Conservation (phyloP, 1,140 invertebrate species). For the Octopus sinensis region DNA sequence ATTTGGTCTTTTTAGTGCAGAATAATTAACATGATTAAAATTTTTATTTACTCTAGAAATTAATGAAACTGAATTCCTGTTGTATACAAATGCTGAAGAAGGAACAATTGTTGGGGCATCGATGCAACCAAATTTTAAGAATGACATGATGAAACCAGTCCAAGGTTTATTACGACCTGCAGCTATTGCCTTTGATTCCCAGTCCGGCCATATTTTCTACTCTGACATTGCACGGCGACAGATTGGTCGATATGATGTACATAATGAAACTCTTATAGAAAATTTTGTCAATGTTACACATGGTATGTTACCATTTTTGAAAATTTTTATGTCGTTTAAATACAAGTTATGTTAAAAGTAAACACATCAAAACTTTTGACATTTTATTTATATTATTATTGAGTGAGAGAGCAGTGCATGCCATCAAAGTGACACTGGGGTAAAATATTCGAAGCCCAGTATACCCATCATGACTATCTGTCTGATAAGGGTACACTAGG, state of each 20-base stretch:
- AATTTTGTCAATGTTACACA: slow-evolving; percentile 15
- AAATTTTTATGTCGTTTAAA: too few relatives aligned
- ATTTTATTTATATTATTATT: too few relatives aligned
- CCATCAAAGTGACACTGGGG: too few relatives aligned
- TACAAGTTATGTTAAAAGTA: too few relatives aligned
- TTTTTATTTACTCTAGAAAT: slow-evolving; percentile 45
- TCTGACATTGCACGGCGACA: slow-evolving; percentile 26
- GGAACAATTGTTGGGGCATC: slow-evolving; percentile 65
- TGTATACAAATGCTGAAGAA: slow-evolving; percentile 66
- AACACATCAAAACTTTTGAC: too few relatives aligned
- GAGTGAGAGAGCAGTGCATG: too few relatives aligned
- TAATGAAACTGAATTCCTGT: slow-evolving; percentile 62
- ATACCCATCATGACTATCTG: too few relatives aligned
- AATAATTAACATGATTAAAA: too few relatives aligned
- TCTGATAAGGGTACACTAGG: too few relatives aligned
- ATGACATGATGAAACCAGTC: slow-evolving; percentile 69
- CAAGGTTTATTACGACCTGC: slow-evolving; percentile 65
- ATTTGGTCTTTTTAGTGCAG: too few relatives aligned
- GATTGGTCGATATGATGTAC: slow-evolving; percentile 20
- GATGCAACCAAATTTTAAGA: slow-evolving; percentile 32
- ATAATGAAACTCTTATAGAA: slow-evolving; percentile 15
- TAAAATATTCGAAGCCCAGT: too few relatives aligned
- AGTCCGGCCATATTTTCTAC: slow-evolving; percentile 69
- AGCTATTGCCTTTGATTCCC: slow-evolving; percentile 70
- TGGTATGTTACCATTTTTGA: background rate